Base-by-base conservation (phyloP, 2,113 vertebrate genomes). In the Mastomys natalensis region DNA sequence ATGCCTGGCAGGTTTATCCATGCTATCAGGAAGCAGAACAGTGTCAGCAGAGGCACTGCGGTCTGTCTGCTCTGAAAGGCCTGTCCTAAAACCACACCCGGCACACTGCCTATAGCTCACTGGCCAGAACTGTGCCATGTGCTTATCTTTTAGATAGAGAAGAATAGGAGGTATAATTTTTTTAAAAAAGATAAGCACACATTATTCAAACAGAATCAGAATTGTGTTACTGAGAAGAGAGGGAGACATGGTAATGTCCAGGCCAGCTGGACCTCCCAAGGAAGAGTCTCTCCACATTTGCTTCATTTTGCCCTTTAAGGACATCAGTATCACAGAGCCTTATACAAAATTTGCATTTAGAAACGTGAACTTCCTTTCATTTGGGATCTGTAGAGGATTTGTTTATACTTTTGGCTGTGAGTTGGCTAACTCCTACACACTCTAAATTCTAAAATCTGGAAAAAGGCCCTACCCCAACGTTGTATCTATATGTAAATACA, bases 321-420 rank as follows among this genome's bases (percentile, higher is more conserved):
- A 55, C 43, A 37, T 94, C 45, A 34, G 0, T 53, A 26, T 91
- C 37, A 70, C 77, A 85, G 81, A 21, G 72, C 51, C 78, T 90
- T 3, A 37, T 34, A 55, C 10, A 85, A 91, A 86, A 60, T 86
- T 37, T 92, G 24, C 72, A 62, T 85, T n/a, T 89, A 34, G 60
- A n/a, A 95, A 89, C 55, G 43, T 74, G 40, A 92, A 81, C 72
- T 94, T 91, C 34, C 37, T 91, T 97, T 94, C 86, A 19, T 87
- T 40, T 72, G 51, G 26, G 22, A 60, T 85, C 48, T 90, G 21
- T 19, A 81, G 31, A 94, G 53, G 10, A 7, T 51, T 94, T 58
- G 15, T 40, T 91, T 94, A 55, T 12, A 70, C 55, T 78, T 90
- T 90, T 93, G 93, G 3, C 89, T 86, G 22, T 89, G 19, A 84